Evolutionary conservation across 1,140 invertebrate species (phyloP).

Genomic region (Eubasilissa regina): DNA sequence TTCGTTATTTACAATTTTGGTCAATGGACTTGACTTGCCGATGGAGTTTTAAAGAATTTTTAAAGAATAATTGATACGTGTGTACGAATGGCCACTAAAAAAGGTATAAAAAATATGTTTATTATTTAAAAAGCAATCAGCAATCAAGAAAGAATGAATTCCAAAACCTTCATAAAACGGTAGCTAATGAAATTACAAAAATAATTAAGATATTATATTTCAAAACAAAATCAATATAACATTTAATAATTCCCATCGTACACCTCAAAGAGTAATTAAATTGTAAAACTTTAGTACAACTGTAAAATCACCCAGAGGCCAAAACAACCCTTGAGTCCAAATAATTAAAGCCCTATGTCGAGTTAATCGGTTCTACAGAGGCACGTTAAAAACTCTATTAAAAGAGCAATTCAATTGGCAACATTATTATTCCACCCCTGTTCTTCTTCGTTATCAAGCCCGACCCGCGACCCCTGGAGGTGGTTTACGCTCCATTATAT

Average conservation of each 20-base stretch:
- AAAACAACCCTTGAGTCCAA: slow-evolving; percentile 22
- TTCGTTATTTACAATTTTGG: too few species aligned
- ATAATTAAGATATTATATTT: too few species aligned
- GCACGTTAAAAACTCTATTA: slow-evolving; percentile 54
- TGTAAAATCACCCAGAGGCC: slow-evolving; percentile 4
- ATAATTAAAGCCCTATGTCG: slow-evolving; percentile 52
- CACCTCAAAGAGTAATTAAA: slow-evolving; percentile 13
- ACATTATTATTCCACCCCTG: slow-evolving; percentile 53
- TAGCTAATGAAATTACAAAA: too few species aligned
- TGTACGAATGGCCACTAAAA: too few species aligned
- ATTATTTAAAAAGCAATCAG: too few species aligned
- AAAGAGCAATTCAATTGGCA: slow-evolving; percentile 56
- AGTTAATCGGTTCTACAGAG: slow-evolving; percentile 51
- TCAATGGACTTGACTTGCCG: too few species aligned
- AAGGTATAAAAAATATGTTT: too few species aligned
- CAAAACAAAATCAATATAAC: neutral
- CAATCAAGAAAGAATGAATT: too few species aligned
- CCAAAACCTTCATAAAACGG: too few species aligned
- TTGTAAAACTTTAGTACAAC: neutral
- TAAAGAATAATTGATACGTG: too few species aligned
- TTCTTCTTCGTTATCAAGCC: slow-evolving; percentile 35
- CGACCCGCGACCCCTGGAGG: neutral
- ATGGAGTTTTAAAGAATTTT: too few species aligned
- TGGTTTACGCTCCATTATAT: slow-evolving; percentile 46
- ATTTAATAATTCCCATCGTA: neutral